These are phyloP conservation scores for Sesia bembeciformis DNA, from an alignment of 2,888 invertebrate genomes.

Conservation along the genomic window DNA sequence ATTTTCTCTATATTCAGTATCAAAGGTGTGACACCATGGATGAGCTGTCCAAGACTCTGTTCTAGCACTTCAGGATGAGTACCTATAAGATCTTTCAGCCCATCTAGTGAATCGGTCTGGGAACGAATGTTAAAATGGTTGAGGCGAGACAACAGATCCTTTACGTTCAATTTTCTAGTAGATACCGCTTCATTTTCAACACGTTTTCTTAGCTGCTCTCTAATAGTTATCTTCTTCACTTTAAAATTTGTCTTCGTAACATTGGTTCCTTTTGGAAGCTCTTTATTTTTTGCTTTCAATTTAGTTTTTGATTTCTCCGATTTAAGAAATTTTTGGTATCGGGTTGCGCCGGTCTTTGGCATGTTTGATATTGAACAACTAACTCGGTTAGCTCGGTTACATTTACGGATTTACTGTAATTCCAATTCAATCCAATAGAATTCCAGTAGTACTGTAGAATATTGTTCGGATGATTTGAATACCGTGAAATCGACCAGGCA, in stretches of 20 bases:
- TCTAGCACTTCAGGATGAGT: slow-evolving; percentile 48
- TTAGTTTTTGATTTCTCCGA: slow-evolving; percentile 93
- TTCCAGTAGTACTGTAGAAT: no score
- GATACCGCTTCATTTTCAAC: slow-evolving; percentile 74
- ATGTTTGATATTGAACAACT: slow-evolving; percentile 18
- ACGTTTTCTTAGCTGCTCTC: slow-evolving; percentile 80
- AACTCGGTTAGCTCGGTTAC: no score
- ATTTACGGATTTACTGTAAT: no score
- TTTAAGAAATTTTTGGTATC: slow-evolving; percentile 84
- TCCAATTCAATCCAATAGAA: no score
- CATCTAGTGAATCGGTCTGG: slow-evolving; percentile 77
- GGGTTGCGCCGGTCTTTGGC: slow-evolving; percentile 65
- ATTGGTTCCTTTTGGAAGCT: slow-evolving; percentile 90
- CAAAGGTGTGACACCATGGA: slow-evolving; percentile 80
- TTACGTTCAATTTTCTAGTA: slow-evolving; percentile 79
- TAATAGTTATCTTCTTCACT: slow-evolving; percentile 88
- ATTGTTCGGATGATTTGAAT: no score
- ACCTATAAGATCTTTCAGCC: slow-evolving; percentile 71
- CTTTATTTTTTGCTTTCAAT: slow-evolving; percentile 82
- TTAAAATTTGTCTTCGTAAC: slow-evolving; percentile 92
- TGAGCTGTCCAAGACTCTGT: slow-evolving; percentile 77
- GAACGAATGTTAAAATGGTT: slow-evolving; percentile 84
- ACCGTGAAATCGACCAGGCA: no score
- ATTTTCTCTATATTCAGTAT: slow-evolving; percentile 81
- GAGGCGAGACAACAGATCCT: slow-evolving; percentile 81